Conservation (phyloP, 2,113 vertebrate genomes). For the Caloenas nicobarica region DNA sequence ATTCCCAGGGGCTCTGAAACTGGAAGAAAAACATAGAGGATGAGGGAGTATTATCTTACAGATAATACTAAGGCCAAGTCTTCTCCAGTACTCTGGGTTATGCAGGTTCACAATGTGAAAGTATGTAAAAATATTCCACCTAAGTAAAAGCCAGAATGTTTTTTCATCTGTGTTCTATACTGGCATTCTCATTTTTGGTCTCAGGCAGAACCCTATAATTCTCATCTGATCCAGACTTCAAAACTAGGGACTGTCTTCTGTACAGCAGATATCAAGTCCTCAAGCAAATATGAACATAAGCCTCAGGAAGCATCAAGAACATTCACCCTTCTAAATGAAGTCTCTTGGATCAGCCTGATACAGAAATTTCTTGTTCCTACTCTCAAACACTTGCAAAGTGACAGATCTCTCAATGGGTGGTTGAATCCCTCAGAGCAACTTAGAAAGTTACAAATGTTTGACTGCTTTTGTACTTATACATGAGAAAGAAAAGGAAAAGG, state of each 20-base stretch:
- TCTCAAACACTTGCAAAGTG: neutral
- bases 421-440: neutral
- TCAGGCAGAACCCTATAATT: neutral
- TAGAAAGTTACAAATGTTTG: neutral
- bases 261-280: neutral
- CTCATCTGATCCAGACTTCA: neutral
- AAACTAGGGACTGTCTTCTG: neutral
- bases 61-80: accelerated
- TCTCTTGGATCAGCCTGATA: neutral
- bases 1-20: neutral
- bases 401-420: neutral
- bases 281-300: neutral
- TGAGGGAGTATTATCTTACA: neutral
- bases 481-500: too few relatives aligned
- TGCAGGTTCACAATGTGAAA: neutral
- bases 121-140: neutral
- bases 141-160: neutral
- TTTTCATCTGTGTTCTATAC: neutral
- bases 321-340: neutral
- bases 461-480: too few relatives aligned
- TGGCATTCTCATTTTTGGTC: neutral
- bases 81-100: neutral
- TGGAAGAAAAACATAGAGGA: neutral
- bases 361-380: neutral
- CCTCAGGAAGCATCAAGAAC: neutral